phyloP scores from a whole-genome alignment of 2,113 vertebrate genomes.

The Climacteris rufus region DNA sequence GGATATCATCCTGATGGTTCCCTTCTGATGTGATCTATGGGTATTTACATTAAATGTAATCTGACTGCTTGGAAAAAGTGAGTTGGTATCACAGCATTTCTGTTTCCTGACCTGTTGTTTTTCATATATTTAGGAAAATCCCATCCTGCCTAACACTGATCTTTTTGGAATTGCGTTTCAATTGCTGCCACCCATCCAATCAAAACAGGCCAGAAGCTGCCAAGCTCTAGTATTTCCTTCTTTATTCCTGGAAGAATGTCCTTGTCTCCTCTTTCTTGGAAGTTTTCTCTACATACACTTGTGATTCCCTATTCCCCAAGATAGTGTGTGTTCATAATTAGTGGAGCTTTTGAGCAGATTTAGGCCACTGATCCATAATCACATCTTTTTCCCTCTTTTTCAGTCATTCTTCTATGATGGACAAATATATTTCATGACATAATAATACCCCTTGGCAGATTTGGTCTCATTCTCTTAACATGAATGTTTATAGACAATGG shows the following conservation, averaged over 20 bases:
- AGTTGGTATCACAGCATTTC: not conserved
- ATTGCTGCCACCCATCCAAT: conserved; percentile 1
- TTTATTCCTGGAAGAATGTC: not conserved
- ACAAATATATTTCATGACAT: not conserved
- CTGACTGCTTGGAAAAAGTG: not conserved
- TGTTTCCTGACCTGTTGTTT: not conserved
- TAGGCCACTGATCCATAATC: not conserved
- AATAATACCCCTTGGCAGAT: not conserved
- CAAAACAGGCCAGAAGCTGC: not conserved
- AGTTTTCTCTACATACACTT: not conserved
- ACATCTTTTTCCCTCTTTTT: not conserved
- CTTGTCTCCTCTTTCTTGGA: conserved; percentile 4
- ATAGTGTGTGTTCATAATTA: not conserved
- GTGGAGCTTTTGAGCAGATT: not conserved
- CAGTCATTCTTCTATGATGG: not conserved
- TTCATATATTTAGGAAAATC: not conserved
- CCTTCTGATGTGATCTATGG: not conserved
- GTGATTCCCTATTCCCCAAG: not conserved
- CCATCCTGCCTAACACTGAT: not conserved
- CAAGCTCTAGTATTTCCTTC: conserved; percentile 4
- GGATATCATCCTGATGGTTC: not conserved
- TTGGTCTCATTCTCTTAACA: conserved; percentile 14
- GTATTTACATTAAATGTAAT: not conserved
- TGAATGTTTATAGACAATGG: conserved; percentile 30
- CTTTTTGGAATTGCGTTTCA: not conserved